Percentiles rank a stretch among this genome's conserved stretches.
Evolutionary conservation across 2,888 invertebrate species (phyloP).

Genomic region (Rotaria macrura): DNA sequence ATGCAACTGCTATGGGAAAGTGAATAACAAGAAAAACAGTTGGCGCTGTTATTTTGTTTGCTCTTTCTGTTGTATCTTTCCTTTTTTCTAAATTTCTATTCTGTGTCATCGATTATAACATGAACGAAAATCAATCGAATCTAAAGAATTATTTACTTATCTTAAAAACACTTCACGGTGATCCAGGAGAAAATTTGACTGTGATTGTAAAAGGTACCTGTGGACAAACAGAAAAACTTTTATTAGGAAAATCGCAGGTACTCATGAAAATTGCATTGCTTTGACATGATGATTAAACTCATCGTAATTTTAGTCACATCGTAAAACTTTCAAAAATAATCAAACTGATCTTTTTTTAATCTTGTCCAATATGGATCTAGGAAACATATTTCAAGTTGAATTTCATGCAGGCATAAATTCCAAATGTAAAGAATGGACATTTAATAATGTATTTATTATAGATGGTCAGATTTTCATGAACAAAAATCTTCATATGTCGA

Average conservation of each 20-base stretch:
- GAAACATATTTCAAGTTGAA: neutral
- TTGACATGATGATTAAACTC: neutral
- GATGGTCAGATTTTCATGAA: neutral
- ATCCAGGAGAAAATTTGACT: neutral
- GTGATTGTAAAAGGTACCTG: neutral
- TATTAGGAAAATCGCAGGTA: neutral
- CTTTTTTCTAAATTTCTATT: too few relatives aligned
- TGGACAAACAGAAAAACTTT: neutral
- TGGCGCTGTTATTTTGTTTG: neutral
- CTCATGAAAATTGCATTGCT: neutral
- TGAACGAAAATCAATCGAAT: neutral
- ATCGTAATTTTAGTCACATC: neutral
- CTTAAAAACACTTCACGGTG: conserved; percentile 1
- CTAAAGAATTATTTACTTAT: neutral
- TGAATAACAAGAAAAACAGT: too few relatives aligned
- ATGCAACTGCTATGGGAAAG: too few relatives aligned
- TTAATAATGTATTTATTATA: neutral
- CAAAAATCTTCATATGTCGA: neutral
- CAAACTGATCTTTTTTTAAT: neutral
- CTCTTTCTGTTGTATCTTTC: neutral
- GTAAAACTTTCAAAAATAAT: conserved; percentile 1
- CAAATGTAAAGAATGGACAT: conserved; percentile 10
- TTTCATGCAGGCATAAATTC: neutral
- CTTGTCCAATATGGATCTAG: neutral
- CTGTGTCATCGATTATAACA: too few relatives aligned